Conservation (phyloP, 1,140 invertebrate species). For the Parapsyche elsis region DNA sequence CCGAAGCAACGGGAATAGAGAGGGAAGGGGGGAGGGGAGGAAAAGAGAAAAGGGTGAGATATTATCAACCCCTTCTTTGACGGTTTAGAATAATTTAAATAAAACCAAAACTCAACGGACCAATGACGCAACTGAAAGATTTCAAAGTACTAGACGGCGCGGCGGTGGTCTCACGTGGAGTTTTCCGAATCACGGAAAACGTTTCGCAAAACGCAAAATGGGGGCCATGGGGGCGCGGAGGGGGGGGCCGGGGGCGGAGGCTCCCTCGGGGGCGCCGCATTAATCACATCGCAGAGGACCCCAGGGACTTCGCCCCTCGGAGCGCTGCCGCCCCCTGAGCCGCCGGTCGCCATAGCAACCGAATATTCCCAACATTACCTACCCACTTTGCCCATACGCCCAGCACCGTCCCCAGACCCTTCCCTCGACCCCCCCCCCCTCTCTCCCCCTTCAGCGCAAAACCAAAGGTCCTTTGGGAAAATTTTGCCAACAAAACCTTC, state of each 20-base stretch:
- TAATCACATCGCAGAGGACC: conserved; percentile 57
- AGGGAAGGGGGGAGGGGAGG: too few species aligned
- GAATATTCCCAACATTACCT: conserved; percentile 55
- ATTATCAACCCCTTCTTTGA: too few species aligned
- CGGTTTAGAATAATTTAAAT: too few species aligned
- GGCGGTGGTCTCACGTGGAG: conserved; percentile 7
- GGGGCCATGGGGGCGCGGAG: conserved; percentile 28
- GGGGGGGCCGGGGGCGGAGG: conserved; percentile 30
- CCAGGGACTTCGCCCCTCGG: conserved; percentile 50
- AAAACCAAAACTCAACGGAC: conserved; percentile 2
- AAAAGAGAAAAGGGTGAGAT: too few species aligned
- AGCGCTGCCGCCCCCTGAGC: conserved; percentile 27
- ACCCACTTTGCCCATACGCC: conserved; percentile 41
- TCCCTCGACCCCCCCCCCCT: conserved; percentile 10
- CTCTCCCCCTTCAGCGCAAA: conserved; percentile 29
- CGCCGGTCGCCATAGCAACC: conserved; percentile 54
- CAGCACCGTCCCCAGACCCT: neutral
- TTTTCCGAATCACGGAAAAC: neutral
- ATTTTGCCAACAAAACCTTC: conserved; percentile 56
- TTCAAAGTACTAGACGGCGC: conserved; percentile 52
- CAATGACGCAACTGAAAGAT: conserved; percentile 43
- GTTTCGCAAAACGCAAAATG: neutral
- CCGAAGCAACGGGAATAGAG: too few species aligned
- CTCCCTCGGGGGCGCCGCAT: conserved; percentile 55
- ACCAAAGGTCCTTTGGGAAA: conserved; percentile 51